Evolutionary conservation across 2,888 invertebrate genomes (phyloP).

Genomic region (Tipula confusa): DNA sequence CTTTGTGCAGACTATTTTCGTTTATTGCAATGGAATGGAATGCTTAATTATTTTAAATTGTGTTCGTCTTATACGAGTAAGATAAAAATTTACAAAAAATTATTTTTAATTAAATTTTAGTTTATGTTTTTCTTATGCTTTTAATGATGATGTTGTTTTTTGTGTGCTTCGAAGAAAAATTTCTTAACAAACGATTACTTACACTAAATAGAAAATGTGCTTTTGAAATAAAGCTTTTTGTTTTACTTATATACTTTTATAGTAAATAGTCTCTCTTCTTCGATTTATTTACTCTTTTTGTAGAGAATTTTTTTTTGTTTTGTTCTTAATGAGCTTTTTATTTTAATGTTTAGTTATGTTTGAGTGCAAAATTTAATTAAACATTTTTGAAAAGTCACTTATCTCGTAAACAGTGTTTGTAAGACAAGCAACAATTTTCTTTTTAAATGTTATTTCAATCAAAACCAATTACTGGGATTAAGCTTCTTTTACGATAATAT

Average conservation of each 20-base stretch:
- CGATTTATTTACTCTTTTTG: constrained; percentile 3
- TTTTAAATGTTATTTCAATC: background rate
- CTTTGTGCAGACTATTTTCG: background rate
- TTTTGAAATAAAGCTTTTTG: background rate
- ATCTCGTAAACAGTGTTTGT: background rate
- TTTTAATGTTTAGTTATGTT: background rate
- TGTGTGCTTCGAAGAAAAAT: background rate
- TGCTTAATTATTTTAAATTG: background rate
- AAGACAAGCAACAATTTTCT: background rate
- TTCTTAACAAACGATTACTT: background rate
- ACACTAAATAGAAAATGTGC: background rate
- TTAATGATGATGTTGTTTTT: background rate
- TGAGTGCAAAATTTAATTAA: background rate
- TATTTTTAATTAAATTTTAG: constrained; percentile 25
- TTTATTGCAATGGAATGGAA: background rate
- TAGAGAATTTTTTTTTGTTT: background rate
- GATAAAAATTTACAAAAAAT: background rate
- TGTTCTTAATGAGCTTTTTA: background rate
- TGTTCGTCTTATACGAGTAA: background rate
- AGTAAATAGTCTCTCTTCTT: no score
- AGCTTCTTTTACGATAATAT: no score
- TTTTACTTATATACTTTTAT: background rate
- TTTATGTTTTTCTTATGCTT: background rate
- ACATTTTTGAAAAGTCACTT: background rate
- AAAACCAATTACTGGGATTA: background rate